Percentiles rank a stretch among this genome's conserved stretches.
phyloP scores from a whole-genome alignment of 2,113 vertebrate species.

The Fregata magnificens region DNA sequence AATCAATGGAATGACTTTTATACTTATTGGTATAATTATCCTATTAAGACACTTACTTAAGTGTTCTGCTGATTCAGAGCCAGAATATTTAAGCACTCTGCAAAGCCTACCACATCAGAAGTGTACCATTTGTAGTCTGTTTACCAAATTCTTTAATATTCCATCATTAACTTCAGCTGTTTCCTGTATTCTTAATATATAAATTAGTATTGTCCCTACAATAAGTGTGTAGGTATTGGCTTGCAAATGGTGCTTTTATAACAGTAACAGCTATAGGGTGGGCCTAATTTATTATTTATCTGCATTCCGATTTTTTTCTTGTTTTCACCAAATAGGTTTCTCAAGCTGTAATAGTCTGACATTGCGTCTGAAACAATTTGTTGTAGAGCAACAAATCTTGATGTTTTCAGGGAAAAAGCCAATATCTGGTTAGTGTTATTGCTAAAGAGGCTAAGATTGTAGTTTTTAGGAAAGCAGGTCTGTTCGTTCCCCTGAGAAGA shows the following conservation, averaged over 20 bases:
- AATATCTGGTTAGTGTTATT: neutral
- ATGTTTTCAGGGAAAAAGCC: neutral
- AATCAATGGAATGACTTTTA: neutral
- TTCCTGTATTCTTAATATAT: neutral
- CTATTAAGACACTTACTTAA: slow-evolving; percentile 10
- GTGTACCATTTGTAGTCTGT: neutral
- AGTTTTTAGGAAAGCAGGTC: neutral
- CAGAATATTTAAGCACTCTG: neutral
- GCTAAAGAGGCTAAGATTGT: neutral
- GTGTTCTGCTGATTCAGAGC: slow-evolving; percentile 10
- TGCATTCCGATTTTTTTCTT: neutral
- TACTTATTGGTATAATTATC: slow-evolving; percentile 6
- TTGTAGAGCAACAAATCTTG: neutral
- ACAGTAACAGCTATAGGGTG: neutral
- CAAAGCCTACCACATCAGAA: neutral
- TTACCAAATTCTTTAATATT: neutral
- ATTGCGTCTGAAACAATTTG: neutral
- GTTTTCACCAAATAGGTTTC: neutral
- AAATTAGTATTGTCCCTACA: neutral
- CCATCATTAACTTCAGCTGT: neutral
- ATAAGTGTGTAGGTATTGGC: neutral
- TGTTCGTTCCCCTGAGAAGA: neutral
- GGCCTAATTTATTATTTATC: neutral
- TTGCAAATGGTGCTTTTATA: neutral
- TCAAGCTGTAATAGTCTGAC: neutral